Evolutionary conservation across 2,797 vertebrate species (phyloP), one percentile per base, ranked within the genome.

Genomic region (Hydrocynus forskahlii): DNA sequence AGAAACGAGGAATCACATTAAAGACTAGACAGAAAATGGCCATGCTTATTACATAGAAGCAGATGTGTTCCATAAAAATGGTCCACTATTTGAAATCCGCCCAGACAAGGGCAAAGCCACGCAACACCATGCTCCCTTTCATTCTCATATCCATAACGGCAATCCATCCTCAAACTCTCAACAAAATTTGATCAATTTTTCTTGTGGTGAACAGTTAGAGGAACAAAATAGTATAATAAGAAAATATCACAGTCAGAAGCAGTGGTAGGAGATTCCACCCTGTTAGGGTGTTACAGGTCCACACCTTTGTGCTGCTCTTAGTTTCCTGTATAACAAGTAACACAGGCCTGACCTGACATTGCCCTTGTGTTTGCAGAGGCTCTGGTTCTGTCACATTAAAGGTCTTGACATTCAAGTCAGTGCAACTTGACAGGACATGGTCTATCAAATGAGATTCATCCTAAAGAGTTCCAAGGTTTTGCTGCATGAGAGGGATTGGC

Each of bases 21-120:
- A 81, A 76, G 29, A 86, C 54, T 16, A 45, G 62, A 78, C 54
- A 85, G 55, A 84, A 78, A 76, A 67, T 48, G 48, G 76, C 45
- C 80, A 74, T 45, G 67, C 62, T 57, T 23, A 64, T 69, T 23
- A 80, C 75, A 79, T 52, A 71, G 17, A 84, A 86, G 75, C 76
- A 78, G 68, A 88, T 88, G 74, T 62, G 71, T 86, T 64, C 71
- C 75, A 54, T 85, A 63, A 85, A 71, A 83, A 86, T 87, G 54
- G 19, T 78, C 25, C 73, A 35, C 78, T 71, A 75, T 81, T 17
- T 87, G 64, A 85, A 86, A 85, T 52, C 59, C 74, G 78, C 50
- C 70, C 71, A 77, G 17, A 78, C 50, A 59, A 73, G 52, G 25
- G 67, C 45, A 74, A 68, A 77, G 6, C 63, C 71, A 45, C 48